Conservation (phyloP, 1,140 invertebrate genomes). For the Drosophila trapezifrons region DNA sequence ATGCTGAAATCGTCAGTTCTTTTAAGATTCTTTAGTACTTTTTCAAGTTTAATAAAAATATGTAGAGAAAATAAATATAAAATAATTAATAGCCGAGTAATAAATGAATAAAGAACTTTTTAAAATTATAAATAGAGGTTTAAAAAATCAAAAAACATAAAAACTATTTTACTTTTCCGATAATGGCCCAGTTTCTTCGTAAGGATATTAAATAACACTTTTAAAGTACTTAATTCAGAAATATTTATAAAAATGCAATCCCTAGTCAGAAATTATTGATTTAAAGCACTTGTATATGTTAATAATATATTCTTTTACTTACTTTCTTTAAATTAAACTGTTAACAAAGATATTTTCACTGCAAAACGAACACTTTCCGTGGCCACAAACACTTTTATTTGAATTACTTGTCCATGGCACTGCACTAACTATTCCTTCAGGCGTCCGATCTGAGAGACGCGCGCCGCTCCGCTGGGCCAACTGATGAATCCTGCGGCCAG, state of each 20-base stretch:
- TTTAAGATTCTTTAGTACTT: too few relatives aligned
- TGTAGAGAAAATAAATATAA: not conserved
- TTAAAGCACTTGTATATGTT: not conserved
- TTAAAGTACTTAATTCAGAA: too few relatives aligned
- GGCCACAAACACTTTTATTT: conserved; percentile 14
- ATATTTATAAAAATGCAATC: too few relatives aligned
- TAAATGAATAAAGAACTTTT: not conserved
- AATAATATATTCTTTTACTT: conserved; percentile 16
- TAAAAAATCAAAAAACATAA: too few relatives aligned
- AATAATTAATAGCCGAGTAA: not conserved
- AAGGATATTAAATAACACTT: not conserved
- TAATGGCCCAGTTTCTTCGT: not conserved
- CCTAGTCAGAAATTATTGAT: not conserved
- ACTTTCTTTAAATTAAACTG: conserved; percentile 4
- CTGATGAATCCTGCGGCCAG: conserved; percentile 52
- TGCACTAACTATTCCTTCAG: conserved; percentile 18
- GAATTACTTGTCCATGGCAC: conserved; percentile 20
- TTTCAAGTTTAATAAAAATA: too few relatives aligned
- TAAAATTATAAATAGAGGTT: too few relatives aligned
- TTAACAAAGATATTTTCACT: not conserved
- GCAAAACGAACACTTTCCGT: not conserved
- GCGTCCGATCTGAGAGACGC: conserved; percentile 61
- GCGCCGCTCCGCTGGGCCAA: conserved; percentile 70
- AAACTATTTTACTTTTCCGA: not conserved
- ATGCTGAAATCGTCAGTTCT: too few relatives aligned